These are phyloP conservation scores for Spisula solida DNA, from an alignment of 2,888 invertebrate genomes.

Conservation along the genomic window DNA sequence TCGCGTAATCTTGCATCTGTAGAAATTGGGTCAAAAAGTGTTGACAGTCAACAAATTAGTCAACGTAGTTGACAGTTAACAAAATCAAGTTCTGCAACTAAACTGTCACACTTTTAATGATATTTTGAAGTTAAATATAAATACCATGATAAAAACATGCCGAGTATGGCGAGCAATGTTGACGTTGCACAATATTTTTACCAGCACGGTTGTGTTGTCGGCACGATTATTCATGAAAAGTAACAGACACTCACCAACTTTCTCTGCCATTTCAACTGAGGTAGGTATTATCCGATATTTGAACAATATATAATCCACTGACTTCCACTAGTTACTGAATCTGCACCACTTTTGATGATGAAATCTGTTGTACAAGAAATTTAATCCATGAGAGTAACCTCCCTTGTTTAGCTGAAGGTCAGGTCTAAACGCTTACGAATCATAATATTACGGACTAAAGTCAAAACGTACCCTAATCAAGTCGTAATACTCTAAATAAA, in stretches of 20 bases:
- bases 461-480: too few relatives aligned
- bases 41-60: too few relatives aligned
- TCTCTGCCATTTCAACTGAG: constrained; percentile 43
- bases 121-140: not conserved
- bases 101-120: not conserved
- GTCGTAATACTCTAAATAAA: too few relatives aligned
- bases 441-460: too few relatives aligned
- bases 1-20: too few relatives aligned
- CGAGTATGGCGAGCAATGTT: not conserved
- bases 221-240: not conserved
- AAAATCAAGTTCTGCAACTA: not conserved
- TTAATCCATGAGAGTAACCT: not conserved
- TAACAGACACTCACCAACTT: constrained; percentile 30
- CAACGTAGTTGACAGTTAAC: not conserved
- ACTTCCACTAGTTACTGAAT: not conserved
- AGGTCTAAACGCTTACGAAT: not conserved
- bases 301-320: constrained; percentile 30
- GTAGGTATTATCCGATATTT: not conserved
- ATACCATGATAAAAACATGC: not conserved
- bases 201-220: not conserved
- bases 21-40: too few relatives aligned
- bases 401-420: not conserved
- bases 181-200: not conserved
- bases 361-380: not conserved
- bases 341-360: constrained; percentile 22